phyloP scores from a whole-genome alignment of 2,888 invertebrate species.

The Panorpa germanica region DNA sequence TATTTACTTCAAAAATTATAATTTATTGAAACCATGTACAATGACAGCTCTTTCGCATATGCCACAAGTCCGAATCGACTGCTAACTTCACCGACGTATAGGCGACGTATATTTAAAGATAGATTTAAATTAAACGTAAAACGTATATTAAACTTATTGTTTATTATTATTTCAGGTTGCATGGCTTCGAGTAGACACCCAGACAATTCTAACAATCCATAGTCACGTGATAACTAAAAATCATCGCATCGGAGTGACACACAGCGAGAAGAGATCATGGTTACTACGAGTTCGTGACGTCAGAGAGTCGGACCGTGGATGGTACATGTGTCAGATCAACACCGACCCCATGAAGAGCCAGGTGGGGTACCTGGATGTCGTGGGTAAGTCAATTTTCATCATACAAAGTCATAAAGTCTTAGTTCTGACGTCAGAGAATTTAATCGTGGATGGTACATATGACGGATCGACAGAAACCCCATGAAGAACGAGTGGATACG shows the following conservation, averaged over 20 bases:
- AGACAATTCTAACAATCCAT: constrained; percentile 79
- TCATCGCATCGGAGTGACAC: constrained; percentile 65
- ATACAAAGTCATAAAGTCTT: too few species aligned
- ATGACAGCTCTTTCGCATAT: too few species aligned
- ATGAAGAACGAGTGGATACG: constrained; percentile 89
- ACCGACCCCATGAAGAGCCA: constrained; percentile 88
- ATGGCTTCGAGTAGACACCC: constrained; percentile 78
- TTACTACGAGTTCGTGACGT: constrained; percentile 72
- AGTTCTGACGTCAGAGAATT: constrained; percentile 65
- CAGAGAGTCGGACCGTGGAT: constrained; percentile 65
- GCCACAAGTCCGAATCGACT: too few species aligned
- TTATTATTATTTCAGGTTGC: constrained; percentile 62
- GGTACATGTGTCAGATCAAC: constrained; percentile 90
- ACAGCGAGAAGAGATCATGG: constrained; percentile 74
- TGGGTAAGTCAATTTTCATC: too few species aligned
- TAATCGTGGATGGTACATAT: constrained; percentile 85
- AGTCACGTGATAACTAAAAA: constrained; percentile 80
- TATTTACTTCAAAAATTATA: too few species aligned
- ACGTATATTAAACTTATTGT: too few species aligned
- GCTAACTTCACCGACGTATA: too few species aligned
- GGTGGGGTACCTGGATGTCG: constrained; percentile 69
- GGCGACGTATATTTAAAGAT: too few species aligned
- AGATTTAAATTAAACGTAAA: too few species aligned
- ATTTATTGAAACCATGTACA: too few species aligned
- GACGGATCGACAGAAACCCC: constrained; percentile 83